Percentiles rank a stretch among this genome's conserved stretches.
These are phyloP conservation scores for Chaetodon auriga DNA, from an alignment of 2,113 vertebrate species.

Conservation along the genomic window DNA sequence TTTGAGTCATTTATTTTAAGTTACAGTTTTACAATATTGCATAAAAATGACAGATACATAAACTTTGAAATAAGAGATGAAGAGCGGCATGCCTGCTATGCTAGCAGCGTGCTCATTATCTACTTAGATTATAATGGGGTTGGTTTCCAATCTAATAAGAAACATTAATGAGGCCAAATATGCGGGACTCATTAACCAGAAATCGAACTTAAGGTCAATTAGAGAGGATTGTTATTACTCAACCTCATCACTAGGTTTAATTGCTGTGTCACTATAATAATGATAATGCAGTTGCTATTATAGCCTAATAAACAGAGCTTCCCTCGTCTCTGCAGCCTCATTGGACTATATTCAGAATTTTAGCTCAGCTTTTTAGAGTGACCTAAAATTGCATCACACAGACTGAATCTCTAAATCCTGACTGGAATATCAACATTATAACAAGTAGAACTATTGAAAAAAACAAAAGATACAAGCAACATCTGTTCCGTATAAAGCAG, in stretches of 20 bases:
- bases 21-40: constrained; percentile 16
- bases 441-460: neutral
- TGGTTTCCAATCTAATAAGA: constrained; percentile 63
- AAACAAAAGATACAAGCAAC: constrained; percentile 11
- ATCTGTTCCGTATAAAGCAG: neutral
- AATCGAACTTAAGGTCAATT: constrained; percentile 76
- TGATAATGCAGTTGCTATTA: constrained; percentile 67
- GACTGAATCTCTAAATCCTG: constrained; percentile 1
- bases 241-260: constrained; percentile 72
- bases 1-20: constrained; percentile 10
- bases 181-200: constrained; percentile 68
- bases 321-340: constrained; percentile 18
- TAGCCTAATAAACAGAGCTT: constrained; percentile 57
- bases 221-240: constrained; percentile 71
- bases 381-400: constrained; percentile 12
- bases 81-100: constrained; percentile 25
- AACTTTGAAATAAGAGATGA: constrained; percentile 37
- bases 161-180: constrained; percentile 74
- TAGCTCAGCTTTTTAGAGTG: constrained; percentile 14
- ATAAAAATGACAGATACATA: constrained; percentile 20
- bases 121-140: constrained; percentile 50
- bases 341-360: constrained; percentile 36
- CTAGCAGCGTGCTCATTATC: constrained; percentile 50
- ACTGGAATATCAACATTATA: neutral
- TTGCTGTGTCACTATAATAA: constrained; percentile 70